Evolutionary conservation across 1,140 invertebrate genomes (phyloP).

Genomic region (Leptoteleia sp.): DNA sequence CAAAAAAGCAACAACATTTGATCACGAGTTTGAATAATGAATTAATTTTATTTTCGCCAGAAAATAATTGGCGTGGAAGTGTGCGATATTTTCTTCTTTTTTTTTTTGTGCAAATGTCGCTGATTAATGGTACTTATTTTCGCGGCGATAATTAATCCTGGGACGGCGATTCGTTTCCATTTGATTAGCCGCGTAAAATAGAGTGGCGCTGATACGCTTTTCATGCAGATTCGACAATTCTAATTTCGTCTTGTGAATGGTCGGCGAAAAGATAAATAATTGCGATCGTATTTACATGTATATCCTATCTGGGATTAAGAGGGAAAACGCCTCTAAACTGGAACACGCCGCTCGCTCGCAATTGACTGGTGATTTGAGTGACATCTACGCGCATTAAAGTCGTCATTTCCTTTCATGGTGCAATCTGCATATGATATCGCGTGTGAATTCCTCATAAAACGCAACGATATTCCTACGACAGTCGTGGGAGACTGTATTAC

Average conservation of each 20-base stretch:
- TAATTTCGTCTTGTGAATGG: slow-evolving; percentile 40
- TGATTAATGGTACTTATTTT: no score
- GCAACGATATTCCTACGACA: slow-evolving; percentile 37
- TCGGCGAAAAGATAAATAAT: slow-evolving; percentile 39
- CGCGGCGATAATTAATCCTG: not conserved
- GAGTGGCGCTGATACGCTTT: slow-evolving; percentile 2
- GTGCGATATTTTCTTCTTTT: no score
- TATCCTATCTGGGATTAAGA: slow-evolving; percentile 23
- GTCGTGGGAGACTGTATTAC: slow-evolving; percentile 41
- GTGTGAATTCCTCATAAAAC: slow-evolving; percentile 45
- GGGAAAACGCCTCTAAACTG: slow-evolving; percentile 40
- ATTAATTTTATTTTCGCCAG: slow-evolving; percentile 8
- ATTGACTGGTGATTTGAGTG: slow-evolving; percentile 50
- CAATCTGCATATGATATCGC: slow-evolving; percentile 64
- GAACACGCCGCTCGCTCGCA: slow-evolving; percentile 24
- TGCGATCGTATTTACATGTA: slow-evolving; percentile 54
- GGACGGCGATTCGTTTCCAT: not conserved
- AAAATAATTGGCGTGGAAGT: no score
- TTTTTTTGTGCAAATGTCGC: no score
- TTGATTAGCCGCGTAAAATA: slow-evolving; percentile 3
- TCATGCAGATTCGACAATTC: slow-evolving; percentile 48
- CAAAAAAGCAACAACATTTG: slow-evolving; percentile 5
- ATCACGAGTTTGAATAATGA: slow-evolving; percentile 10
- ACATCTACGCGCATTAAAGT: slow-evolving; percentile 58
- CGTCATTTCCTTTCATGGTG: slow-evolving; percentile 56